A percentile compares a stretch with the other conserved stretches of the same genome.
Evolutionary conservation across 2,888 invertebrate species (phyloP).

Genomic region (Antheraea yamamai): DNA sequence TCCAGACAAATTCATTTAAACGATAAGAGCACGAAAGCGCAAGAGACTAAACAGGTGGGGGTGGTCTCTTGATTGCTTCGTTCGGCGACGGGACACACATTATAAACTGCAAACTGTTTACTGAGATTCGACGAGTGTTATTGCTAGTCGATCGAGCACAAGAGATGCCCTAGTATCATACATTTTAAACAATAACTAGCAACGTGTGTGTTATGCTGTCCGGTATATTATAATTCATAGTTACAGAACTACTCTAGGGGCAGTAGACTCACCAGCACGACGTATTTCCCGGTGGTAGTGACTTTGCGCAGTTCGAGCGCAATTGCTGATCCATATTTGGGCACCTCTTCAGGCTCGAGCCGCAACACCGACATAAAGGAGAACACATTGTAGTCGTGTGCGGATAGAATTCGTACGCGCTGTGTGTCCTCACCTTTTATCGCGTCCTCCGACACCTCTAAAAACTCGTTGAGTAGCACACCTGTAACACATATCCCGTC

Average conservation of each 20-base stretch:
- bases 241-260: background rate
- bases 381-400: conserved; percentile 44
- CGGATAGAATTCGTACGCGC: conserved; percentile 40
- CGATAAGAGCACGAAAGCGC: no score
- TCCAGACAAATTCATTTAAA: no score
- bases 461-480: conserved; percentile 41
- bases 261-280: conserved; percentile 46
- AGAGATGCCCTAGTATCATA: no score
- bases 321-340: conserved; percentile 35
- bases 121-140: no score
- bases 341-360: conserved; percentile 36
- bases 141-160: no score
- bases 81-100: no score
- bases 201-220: background rate
- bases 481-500: conserved; percentile 31
- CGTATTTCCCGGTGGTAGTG: conserved; percentile 36
- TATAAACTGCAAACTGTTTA: no score
- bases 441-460: conserved; percentile 26
- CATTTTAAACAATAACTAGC: background rate
- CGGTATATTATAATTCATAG: background rate
- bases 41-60: no score
- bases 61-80: no score
- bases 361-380: conserved; percentile 32
- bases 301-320: conserved; percentile 46
- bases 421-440: conserved; percentile 35